phyloP scores from a whole-genome alignment of 2,888 invertebrate genomes.

The Drosophila borborema region DNA sequence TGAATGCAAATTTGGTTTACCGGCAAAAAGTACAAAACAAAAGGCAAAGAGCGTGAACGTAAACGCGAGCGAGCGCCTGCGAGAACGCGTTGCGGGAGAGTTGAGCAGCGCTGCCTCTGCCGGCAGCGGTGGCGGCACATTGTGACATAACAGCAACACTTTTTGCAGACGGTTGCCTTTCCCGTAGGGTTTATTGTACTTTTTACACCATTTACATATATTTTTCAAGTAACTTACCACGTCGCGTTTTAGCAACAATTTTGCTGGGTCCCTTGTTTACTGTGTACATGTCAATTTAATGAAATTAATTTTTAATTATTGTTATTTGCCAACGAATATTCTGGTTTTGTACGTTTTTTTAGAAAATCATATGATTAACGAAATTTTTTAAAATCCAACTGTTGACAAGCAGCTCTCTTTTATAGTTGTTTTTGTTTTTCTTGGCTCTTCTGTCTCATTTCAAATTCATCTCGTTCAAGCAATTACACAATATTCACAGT shows the following conservation, averaged over 20 bases:
- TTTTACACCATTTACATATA: conserved; percentile 29
- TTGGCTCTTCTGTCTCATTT: conserved; percentile 36
- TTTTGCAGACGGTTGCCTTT: conserved; percentile 45
- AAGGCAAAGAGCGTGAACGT: conserved; percentile 31
- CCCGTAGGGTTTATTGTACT: conserved; percentile 50
- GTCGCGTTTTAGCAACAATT: conserved; percentile 93
- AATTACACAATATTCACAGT: conserved; percentile 69
- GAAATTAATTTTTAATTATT: conserved; percentile 10
- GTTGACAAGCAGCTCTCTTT: conserved; percentile 36
- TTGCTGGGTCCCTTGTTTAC: conserved; percentile 95
- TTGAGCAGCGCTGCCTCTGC: conserved; percentile 41
- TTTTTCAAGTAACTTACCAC: conserved; percentile 87
- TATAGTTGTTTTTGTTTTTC: conserved; percentile 15
- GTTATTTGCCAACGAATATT: conserved; percentile 11
- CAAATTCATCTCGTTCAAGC: conserved; percentile 37
- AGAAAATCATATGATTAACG: conserved; percentile 58
- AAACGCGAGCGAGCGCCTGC: conserved; percentile 10
- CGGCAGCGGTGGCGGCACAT: conserved; percentile 46
- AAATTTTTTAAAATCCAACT: conserved; percentile 39
- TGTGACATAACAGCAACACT: conserved; percentile 82
- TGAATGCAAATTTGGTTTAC: conserved; percentile 56
- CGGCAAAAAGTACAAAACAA: conserved; percentile 58
- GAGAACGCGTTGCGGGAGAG: conserved; percentile 17
- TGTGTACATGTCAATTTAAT: conserved; percentile 90
- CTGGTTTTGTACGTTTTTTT: conserved; percentile 8